Evolutionary conservation across 1,140 invertebrate genomes (phyloP).

Genomic region (Trachymyrmex septentrionalis): DNA sequence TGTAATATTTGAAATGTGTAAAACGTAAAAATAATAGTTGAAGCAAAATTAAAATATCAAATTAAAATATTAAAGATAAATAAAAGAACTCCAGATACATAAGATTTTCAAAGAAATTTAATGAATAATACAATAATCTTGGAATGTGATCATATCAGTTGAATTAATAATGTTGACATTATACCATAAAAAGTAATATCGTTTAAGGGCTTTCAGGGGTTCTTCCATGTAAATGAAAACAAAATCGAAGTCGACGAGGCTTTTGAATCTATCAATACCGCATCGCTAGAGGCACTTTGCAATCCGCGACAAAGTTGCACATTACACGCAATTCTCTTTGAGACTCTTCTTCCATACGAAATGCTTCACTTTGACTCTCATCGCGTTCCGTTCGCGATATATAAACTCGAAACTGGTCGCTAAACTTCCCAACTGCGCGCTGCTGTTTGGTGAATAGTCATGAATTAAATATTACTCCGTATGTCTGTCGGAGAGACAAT

Average conservation of each 20-base stretch:
- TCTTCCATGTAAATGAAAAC: constrained; percentile 16
- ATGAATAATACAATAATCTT: not conserved
- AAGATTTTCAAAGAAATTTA: not conserved
- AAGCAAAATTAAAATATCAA: not conserved
- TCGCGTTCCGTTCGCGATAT: constrained; percentile 52
- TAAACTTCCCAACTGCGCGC: constrained; percentile 62
- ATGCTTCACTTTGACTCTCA: constrained; percentile 64
- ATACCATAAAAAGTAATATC: constrained; percentile 11
- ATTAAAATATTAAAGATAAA: not conserved
- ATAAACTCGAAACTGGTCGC: constrained; percentile 61
- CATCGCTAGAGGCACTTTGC: constrained; percentile 69
- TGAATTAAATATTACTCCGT: constrained; percentile 64
- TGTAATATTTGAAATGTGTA: not conserved
- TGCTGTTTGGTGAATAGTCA: constrained; percentile 64
- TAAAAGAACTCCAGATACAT: not conserved
- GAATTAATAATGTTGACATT: constrained; percentile 27
- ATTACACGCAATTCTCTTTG: constrained; percentile 72
- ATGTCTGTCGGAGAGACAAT: constrained; percentile 57
- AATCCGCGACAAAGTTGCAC: constrained; percentile 71
- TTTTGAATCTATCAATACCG: constrained; percentile 49
- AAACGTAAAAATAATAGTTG: not conserved
- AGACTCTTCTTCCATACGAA: constrained; percentile 63
- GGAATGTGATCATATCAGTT: not conserved
- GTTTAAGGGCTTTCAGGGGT: not conserved
- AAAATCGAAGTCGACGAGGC: constrained; percentile 21